Conservation (phyloP, 2,797 vertebrate genomes). For the Pelodytes ibericus region DNA sequence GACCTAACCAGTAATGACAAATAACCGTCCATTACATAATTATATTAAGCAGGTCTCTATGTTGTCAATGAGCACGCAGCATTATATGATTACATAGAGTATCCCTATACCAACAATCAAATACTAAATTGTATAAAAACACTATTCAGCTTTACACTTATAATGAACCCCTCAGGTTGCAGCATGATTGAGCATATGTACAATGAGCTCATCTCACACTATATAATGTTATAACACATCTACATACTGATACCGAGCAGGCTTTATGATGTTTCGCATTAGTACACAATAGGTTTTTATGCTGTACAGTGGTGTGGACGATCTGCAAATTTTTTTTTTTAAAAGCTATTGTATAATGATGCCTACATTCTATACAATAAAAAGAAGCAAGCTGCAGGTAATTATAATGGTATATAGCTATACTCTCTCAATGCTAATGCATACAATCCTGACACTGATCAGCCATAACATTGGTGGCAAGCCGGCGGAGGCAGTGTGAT, state of each 20-base stretch:
- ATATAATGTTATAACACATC: background rate
- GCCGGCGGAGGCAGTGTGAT: too few relatives aligned
- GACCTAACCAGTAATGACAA: too few relatives aligned
- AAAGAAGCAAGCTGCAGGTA: background rate
- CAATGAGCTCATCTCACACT: background rate
- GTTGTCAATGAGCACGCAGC: background rate
- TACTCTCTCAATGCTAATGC: too few relatives aligned
- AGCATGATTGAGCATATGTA: background rate
- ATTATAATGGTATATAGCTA: background rate
- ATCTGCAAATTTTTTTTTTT: too few relatives aligned
- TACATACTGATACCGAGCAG: background rate
- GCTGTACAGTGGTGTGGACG: background rate
- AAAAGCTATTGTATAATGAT: background rate
- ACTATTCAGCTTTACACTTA: background rate
- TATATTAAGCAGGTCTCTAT: background rate
- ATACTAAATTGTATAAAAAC: background rate
- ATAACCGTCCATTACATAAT: too few relatives aligned
- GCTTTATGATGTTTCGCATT: background rate
- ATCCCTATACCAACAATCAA: background rate
- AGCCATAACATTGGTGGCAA: too few relatives aligned
- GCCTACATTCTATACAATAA: background rate
- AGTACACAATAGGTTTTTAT: background rate
- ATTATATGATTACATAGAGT: background rate
- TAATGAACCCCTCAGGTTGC: background rate
- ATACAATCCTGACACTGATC: too few relatives aligned